Conservation (phyloP, 2,113 vertebrate genomes). For the Trachemys scripta region DNA sequence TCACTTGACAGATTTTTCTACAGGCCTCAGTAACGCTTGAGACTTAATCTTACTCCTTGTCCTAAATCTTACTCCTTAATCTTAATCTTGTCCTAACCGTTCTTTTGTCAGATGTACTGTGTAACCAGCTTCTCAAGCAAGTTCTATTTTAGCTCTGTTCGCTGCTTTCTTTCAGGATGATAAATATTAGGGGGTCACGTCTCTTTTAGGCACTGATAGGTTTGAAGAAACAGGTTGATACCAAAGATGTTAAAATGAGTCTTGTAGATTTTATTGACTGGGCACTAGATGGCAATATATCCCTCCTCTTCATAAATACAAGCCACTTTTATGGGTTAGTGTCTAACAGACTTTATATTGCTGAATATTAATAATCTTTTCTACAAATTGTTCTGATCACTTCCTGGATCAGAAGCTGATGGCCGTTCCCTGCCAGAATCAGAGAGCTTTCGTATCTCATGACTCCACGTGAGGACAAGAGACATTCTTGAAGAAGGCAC, state of each 20-base stretch:
- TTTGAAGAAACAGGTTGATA: neutral
- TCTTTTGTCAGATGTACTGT: too few species aligned
- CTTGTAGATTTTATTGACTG: neutral
- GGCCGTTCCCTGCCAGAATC: neutral
- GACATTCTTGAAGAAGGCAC: neutral
- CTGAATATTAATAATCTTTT: neutral
- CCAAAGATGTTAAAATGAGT: neutral
- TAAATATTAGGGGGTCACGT: rapidly evolving
- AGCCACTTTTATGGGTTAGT: rapidly evolving
- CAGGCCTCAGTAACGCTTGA: rapidly evolving
- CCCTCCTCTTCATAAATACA: neutral
- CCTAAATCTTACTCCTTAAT: neutral
- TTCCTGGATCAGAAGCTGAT: neutral
- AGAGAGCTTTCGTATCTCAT: neutral
- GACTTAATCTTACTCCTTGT: neutral
- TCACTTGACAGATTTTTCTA: rapidly evolving
- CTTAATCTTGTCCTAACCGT: neutral
- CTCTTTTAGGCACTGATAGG: rapidly evolving
- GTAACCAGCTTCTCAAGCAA: neutral
- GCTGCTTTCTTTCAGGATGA: neutral
- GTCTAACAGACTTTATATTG: neutral
- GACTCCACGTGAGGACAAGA: rapidly evolving
- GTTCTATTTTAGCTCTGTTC: neutral
- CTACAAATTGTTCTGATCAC: rapidly evolving
- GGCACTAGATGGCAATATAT: slow-evolving; percentile 65